A percentile compares a stretch with the other conserved stretches of the same genome.
These are phyloP conservation scores for Antheraea assamensis DNA, from an alignment of 2,888 invertebrate genomes.

Conservation along the genomic window DNA sequence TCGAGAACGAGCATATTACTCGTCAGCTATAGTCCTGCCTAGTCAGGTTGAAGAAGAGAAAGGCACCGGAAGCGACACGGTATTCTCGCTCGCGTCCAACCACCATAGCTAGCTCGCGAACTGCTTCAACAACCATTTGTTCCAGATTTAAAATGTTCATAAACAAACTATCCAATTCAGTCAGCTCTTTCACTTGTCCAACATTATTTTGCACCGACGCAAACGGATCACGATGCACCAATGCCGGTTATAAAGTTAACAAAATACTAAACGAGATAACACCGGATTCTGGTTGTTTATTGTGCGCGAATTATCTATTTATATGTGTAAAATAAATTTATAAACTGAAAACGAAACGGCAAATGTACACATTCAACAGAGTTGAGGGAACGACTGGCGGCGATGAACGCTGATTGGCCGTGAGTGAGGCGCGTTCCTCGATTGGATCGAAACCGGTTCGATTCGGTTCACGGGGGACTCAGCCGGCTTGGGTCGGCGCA, in stretches of 20 bases:
- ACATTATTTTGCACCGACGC: conserved; percentile 60
- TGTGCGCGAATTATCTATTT: conserved; percentile 38
- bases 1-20: conserved; percentile 78
- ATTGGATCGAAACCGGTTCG: conserved; percentile 74
- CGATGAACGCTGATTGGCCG: conserved; percentile 72
- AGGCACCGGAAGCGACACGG: conserved; percentile 69
- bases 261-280: conserved; percentile 42
- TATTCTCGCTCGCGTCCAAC: conserved; percentile 59
- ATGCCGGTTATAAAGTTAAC: conserved; percentile 29
- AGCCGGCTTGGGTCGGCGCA: conserved; percentile 74
- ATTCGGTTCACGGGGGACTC: conserved; percentile 71
- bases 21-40: conserved; percentile 80
- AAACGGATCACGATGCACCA: conserved; percentile 37
- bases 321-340: conserved; percentile 45
- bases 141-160: conserved; percentile 26
- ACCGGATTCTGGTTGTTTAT: conserved; percentile 41
- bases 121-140: conserved; percentile 74
- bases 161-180: conserved; percentile 26
- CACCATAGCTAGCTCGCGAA: conserved; percentile 71
- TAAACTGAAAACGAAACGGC: conserved; percentile 45
- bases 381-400: conserved; percentile 62
- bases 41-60: conserved; percentile 75
- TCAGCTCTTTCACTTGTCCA: conserved; percentile 68
- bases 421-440: conserved; percentile 63
- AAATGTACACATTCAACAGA: conserved; percentile 48